These are phyloP conservation scores for Gryllus longicercus DNA, from an alignment of 2,888 invertebrate species.

Conservation along the genomic window DNA sequence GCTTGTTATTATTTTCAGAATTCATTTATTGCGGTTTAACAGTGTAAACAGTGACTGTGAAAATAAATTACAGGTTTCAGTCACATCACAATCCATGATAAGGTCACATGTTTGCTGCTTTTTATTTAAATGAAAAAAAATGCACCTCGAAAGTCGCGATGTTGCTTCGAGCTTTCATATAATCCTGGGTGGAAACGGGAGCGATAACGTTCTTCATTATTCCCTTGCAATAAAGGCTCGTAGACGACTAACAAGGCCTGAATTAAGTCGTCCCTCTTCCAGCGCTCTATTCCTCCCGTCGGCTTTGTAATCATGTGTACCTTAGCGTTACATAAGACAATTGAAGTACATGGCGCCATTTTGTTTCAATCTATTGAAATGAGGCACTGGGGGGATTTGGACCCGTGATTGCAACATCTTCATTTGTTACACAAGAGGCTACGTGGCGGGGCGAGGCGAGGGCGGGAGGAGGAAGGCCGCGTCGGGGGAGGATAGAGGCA, in stretches of 20 bases:
- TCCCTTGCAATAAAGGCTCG: not conserved
- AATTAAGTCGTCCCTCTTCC: conserved; percentile 17
- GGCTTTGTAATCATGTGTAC: conserved; percentile 17
- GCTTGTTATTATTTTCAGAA: no score
- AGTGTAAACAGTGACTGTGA: no score
- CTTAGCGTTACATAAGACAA: conserved; percentile 17
- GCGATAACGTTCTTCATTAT: conserved; percentile 9
- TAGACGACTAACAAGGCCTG: not conserved
- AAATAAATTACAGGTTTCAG: no score
- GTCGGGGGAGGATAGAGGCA: not conserved
- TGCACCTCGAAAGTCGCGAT: no score
- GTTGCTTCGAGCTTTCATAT: not conserved
- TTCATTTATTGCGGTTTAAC: no score
- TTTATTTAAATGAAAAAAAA: no score
- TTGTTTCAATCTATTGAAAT: conserved; percentile 60
- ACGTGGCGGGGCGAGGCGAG: not conserved
- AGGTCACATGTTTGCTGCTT: no score
- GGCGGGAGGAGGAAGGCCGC: not conserved
- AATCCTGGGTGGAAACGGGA: not conserved
- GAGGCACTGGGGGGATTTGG: conserved; percentile 55
- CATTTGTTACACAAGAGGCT: conserved; percentile 18
- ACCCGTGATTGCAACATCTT: conserved; percentile 23
- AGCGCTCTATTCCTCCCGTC: not conserved
- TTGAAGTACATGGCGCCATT: conserved; percentile 39
- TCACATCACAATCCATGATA: no score